Base-by-base conservation (phyloP, 2,888 invertebrate species). In the Orthosia cruda region DNA sequence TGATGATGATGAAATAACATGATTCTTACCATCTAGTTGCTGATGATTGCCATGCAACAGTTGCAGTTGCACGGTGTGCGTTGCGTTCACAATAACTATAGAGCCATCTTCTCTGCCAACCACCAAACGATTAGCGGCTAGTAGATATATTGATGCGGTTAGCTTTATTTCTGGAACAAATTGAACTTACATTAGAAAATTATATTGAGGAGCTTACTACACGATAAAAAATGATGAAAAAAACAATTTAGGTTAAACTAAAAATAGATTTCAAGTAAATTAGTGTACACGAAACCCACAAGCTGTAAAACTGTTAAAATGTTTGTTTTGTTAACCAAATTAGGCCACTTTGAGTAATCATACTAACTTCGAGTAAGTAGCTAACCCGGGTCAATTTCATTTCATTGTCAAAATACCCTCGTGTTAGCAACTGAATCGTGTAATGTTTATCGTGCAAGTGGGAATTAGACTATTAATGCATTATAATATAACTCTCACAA, bases 21-120 rank as follows among this genome's bases (percentile, higher is more conserved):
- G 40, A 40, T 40, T 40, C 40, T 40, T 92, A 98, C 98, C 98
- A 88, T 98, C 98, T 81, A 97, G 97, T 86, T 98, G 98, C 89
- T 99, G 99, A 93, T 99, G 98, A 81, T 97, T 98, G 11, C 99
- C 99, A 87, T 99, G 98, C 72, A 99, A 96, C 70, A 99, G 94
- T 90, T 99, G 99, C 83, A 99, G 95, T 97, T 99, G 99, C 5
- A 99, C 98, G 0, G 99, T 99, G 91, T 99, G 99, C 0, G 99
- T 99, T 0, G 99, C 99, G 40, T 99, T 99, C 66, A 99, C 98
- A 79, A 99, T 99, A 32, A 99, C 98, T 80, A 99, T 99, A 71
- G 98, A 98, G 3, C 99, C 99, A 92, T 99, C 99, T 91, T 99
- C 99, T 15, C 99, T 97, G 0, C 99, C 99, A 80, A 99, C 98